Base-by-base conservation (phyloP, 2,113 vertebrate species). In the Neotragus moschatus region DNA sequence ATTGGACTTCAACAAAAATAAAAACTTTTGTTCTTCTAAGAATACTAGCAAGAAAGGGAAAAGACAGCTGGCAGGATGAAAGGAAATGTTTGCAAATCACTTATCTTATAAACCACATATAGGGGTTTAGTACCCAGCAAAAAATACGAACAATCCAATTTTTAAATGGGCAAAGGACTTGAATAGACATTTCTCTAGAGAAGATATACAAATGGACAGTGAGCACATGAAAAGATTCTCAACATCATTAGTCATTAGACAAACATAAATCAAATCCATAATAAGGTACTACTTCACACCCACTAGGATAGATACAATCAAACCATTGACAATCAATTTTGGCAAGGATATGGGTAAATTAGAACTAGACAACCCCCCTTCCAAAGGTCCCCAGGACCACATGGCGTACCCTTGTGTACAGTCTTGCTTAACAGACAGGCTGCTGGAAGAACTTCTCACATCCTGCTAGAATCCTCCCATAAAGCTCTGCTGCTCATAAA, bases 161-260 rank as follows among this genome's bases (percentile, higher is more conserved):
- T 56, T 55, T 88, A 93, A 95, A 84, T 79, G 25, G n/a, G 9
- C 11, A 58, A 96, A 91, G 60, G 61, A 82, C 36, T 43, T 36
- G 10, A 95, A 84, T 16, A 84, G 23, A 70, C 82, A 95, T 75
- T 97, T 96, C 60, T 91, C 33, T 47, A 75, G 70, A 88, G 49
- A 92, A 81, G 77, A 84, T 45, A 45, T 77, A 53, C 21, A 53
- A 84, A 60, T 73, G 36, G 84, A 33, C 11, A 91, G 25, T 7
- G 55, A 55, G 14, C 7, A 80, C 47, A 80, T 12, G 23, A 79
- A 91, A 84, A 90, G 33, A 81, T 43, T 21, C 6, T 45, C 15
- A 85, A 23, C 6, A 58, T 56, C 28, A 36, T n/a, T 51, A 15
- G 36, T 80, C 53, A 55, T 47, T 7, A 49, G 39, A 17, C 14